phyloP scores from a whole-genome alignment of 2,888 invertebrate species.

The Leptopilina myrica region DNA sequence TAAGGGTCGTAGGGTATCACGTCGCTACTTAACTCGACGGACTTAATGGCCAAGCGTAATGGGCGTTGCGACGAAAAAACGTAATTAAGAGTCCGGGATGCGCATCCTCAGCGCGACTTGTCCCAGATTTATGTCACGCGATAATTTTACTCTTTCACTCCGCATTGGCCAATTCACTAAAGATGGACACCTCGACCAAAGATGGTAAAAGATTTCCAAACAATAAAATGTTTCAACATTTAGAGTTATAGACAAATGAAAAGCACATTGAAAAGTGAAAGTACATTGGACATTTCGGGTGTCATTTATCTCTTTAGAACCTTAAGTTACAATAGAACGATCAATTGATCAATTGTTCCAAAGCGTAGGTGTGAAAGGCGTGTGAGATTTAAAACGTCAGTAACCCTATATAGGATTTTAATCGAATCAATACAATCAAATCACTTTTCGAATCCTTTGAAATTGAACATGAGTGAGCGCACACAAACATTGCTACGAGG shows the following conservation, averaged over 20 bases:
- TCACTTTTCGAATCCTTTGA: background rate
- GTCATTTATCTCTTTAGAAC: background rate
- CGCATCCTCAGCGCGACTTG: constrained; percentile 55
- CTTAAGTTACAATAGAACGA: constrained; percentile 20
- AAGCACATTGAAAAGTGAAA: background rate
- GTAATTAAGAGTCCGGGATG: constrained; percentile 69
- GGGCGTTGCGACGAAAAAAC: constrained; percentile 62
- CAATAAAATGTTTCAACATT: too few relatives aligned
- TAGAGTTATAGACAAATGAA: too few relatives aligned
- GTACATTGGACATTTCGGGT: background rate
- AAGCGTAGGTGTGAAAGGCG: constrained; percentile 21
- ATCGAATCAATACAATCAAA: constrained; percentile 18
- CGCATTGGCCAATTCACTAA: constrained; percentile 17
- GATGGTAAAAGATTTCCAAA: background rate
- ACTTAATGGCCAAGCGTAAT: constrained; percentile 70
- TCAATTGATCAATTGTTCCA: background rate
- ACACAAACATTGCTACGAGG: background rate
- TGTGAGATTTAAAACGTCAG: constrained; percentile 14
- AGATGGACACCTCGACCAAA: too few relatives aligned
- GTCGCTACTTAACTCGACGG: constrained; percentile 70
- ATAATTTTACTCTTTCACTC: constrained; percentile 57
- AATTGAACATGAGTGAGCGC: background rate
- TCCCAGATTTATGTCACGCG: constrained; percentile 64
- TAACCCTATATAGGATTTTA: background rate
- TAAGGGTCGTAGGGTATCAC: constrained; percentile 62